A percentile compares a stretch with the other conserved stretches of the same genome.
Conservation (phyloP, 2,888 invertebrate genomes). For the Cheilosia impressa region DNA sequence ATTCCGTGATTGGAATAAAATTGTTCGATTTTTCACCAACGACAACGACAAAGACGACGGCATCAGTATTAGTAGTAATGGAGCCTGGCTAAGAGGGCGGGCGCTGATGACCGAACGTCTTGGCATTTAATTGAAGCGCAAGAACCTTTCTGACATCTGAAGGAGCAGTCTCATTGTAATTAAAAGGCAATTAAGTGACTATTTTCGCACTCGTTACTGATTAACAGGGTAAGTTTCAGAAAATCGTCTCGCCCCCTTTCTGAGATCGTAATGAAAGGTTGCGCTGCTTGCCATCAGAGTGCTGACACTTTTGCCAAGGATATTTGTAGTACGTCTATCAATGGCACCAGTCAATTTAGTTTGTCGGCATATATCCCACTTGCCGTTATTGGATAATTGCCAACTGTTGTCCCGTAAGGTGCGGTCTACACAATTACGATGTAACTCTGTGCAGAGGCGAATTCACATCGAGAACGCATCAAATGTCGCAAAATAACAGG, state of each 20-base stretch:
- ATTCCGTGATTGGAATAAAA: constrained; percentile 59
- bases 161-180: constrained; percentile 49
- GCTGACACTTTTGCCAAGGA: constrained; percentile 17
- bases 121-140: constrained; percentile 58
- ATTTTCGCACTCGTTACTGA: constrained; percentile 57
- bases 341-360: constrained; percentile 18
- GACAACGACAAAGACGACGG: constrained; percentile 4
- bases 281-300: neutral
- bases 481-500: neutral
- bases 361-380: constrained; percentile 8
- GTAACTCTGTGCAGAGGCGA: too few species aligned
- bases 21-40: constrained; percentile 28
- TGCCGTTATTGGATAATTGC: constrained; percentile 36
- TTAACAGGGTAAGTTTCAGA: constrained; percentile 53
- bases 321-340: constrained; percentile 26
- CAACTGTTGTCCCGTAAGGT: constrained; percentile 2
- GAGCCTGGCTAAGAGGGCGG: neutral
- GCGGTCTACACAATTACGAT: too few species aligned
- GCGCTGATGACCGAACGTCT: constrained; percentile 19
- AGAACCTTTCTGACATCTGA: constrained; percentile 54
- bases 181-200: constrained; percentile 60
- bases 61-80: neutral
- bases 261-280: neutral
- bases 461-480: too few species aligned
- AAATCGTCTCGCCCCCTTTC: constrained; percentile 10